Conservation (phyloP, 2,888 invertebrate species). For the Liopterus haemorrhoidalis region DNA sequence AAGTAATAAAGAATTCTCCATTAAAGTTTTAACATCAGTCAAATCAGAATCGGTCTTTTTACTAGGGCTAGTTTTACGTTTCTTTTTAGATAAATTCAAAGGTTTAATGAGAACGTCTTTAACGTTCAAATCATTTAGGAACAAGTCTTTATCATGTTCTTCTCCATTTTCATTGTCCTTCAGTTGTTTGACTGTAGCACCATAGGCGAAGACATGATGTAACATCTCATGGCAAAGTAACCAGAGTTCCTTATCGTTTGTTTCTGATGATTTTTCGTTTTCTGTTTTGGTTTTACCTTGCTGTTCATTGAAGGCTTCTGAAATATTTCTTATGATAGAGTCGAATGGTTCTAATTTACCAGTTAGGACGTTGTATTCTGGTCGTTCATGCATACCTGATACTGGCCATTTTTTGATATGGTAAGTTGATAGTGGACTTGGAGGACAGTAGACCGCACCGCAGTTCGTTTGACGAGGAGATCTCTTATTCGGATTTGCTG, state of each 20-base stretch:
- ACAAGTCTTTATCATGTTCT: background rate
- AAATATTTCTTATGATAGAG: constrained; percentile 29
- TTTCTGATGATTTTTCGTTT: background rate
- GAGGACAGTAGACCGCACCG: constrained; percentile 32
- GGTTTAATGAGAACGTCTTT: constrained; percentile 6
- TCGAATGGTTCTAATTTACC: constrained; percentile 39
- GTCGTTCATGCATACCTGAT: constrained; percentile 40
- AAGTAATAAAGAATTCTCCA: constrained; percentile 40
- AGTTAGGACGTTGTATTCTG: constrained; percentile 38
- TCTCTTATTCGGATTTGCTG: too few species aligned
- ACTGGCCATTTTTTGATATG: constrained; percentile 36
- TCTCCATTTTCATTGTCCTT: constrained; percentile 25
- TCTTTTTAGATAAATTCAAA: too few species aligned
- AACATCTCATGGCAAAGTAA: constrained; percentile 16
- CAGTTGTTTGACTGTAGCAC: constrained; percentile 25
- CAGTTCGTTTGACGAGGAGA: constrained; percentile 25
- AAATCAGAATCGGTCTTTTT: constrained; percentile 8
- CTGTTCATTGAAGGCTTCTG: background rate
- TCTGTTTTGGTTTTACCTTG: too few species aligned
- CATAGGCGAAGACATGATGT: constrained; percentile 16
- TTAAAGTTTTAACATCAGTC: constrained; percentile 34
- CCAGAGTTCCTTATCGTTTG: constrained; percentile 1
- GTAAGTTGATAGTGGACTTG: constrained; percentile 25
- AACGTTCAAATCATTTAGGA: constrained; percentile 5
- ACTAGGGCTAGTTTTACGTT: background rate